phyloP scores from a whole-genome alignment of 2,888 invertebrate genomes.

The Acrobasis repandana region DNA sequence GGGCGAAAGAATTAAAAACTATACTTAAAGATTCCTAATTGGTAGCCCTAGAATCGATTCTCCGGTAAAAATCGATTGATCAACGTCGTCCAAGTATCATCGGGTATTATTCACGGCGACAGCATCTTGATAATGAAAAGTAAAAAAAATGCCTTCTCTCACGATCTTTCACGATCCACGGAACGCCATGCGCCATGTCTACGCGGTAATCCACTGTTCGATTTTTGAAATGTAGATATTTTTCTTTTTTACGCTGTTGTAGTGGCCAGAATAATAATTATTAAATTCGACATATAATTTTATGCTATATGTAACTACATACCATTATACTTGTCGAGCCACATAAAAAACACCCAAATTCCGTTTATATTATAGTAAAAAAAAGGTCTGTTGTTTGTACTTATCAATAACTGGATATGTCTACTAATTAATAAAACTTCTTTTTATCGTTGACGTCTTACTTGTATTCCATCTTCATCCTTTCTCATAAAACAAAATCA shows the following conservation, averaged over 20 bases:
- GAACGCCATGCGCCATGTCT: conserved; percentile 12
- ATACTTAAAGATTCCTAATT: conserved; percentile 43
- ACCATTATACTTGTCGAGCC: no score
- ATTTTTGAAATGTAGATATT: conserved; percentile 7
- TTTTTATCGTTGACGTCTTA: no score
- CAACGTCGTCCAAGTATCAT: conserved; percentile 64
- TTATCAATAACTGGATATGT: no score
- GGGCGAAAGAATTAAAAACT: no score
- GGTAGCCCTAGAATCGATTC: conserved; percentile 40
- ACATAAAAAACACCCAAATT: no score
- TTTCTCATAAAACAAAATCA: no score
- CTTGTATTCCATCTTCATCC: no score
- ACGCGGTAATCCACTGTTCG: neutral
- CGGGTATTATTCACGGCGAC: conserved; percentile 64
- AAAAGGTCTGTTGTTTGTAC: no score
- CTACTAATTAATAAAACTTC: no score
- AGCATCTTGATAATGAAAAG: conserved; percentile 69
- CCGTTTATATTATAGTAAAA: no score
- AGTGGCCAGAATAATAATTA: neutral
- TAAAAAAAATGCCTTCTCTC: conserved; percentile 43
- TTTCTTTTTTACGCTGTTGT: neutral
- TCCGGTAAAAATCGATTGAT: conserved; percentile 67
- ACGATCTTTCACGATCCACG: conserved; percentile 26
- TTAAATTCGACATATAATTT: no score
- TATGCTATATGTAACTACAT: no score